Base-by-base conservation (phyloP, 2,888 invertebrate species). In the Clepsis dumicolana region DNA sequence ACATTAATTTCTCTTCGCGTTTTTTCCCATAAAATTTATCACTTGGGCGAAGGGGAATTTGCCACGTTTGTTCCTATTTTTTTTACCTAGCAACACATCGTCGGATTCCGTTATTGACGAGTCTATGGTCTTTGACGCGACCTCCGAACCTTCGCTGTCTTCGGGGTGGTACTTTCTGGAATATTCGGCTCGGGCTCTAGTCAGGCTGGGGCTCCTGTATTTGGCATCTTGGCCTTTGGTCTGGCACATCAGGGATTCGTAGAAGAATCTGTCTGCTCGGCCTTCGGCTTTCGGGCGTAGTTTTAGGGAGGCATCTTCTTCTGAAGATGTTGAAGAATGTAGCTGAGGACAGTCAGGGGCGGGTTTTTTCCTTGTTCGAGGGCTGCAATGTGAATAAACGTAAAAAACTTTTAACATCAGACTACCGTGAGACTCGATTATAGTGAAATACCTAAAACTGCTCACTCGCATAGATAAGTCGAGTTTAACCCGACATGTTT, bases 11-110 rank as follows among this genome's bases (percentile, higher is more conserved):
- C 85, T 84, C 74, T 82, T 88, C 62, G 80, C 77, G 41, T 79
- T 85, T 71, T 89, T 91, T 8, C 90, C 91, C 90, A 92, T 91
- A 77, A 91, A 91, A 78, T 88, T 91, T 64, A 90, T 91, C 1
- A 91, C 90, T 71, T 92, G 91, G 1, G 88, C 83, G 24, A 91
- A 86, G 0, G 90, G 90, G 16, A 84, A 83, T 67, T 88, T 91
- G 0, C 87, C 87, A n/a, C 89, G 78, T 10, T 87, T 79, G 25
- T 74, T 77, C 21, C 87, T 77, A 71, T 88, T 90, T 75, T 89
- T 91, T 71, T 84, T 75, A 1, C 82, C 86, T 65, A 87, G 86
- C 29, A 87, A 64, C 18, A 84, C 82, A 54, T 87, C 89, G 1
- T 89, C 89, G 0, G 90, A 89, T 57, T 90, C 91, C 0, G 76